These are phyloP conservation scores for Tubiluchus corallicola DNA, from an alignment of 2,888 invertebrate genomes.

Conservation along the genomic window DNA sequence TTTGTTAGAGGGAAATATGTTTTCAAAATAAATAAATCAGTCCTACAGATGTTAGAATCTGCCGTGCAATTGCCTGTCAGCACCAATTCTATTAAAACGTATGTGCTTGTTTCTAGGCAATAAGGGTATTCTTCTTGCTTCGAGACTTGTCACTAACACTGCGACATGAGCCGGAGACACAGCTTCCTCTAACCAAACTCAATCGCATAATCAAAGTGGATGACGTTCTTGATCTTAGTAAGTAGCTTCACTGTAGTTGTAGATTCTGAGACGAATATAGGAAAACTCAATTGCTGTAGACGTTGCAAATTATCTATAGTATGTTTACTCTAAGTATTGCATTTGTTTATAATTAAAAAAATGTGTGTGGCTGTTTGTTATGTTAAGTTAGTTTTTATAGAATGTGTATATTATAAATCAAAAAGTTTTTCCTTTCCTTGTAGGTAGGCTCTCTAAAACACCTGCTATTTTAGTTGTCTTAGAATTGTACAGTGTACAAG, in stretches of 20 bases:
- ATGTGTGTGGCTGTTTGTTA: no score
- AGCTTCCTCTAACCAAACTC: slow-evolving; percentile 72
- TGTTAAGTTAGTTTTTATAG: no score
- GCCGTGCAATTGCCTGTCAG: no score
- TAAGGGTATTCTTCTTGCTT: slow-evolving; percentile 49
- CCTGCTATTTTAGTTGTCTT: neutral
- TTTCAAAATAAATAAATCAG: no score
- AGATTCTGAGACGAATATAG: slow-evolving; percentile 5
- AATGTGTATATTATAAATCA: no score
- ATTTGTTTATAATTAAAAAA: slow-evolving; percentile 11
- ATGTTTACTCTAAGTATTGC: neutral
- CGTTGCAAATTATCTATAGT: neutral
- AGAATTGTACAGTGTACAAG: slow-evolving; percentile 7
- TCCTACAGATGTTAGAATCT: no score
- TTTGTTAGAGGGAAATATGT: no score
- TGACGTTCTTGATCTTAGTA: slow-evolving; percentile 87
- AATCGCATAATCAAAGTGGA: slow-evolving; percentile 75
- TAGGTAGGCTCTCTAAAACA: slow-evolving; percentile 20
- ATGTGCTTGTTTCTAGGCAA: slow-evolving; percentile 38
- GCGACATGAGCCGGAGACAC: slow-evolving; percentile 59
- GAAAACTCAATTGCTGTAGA: slow-evolving; percentile 5
- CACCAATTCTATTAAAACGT: no score
- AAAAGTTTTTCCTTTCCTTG: slow-evolving; percentile 4
- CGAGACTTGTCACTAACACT: slow-evolving; percentile 58
- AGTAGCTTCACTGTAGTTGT: slow-evolving; percentile 17